A percentile compares a stretch with the other conserved stretches of the same genome.
Evolutionary conservation across 2,113 vertebrate genomes (phyloP).

Genomic region (Equus przewalskii): DNA sequence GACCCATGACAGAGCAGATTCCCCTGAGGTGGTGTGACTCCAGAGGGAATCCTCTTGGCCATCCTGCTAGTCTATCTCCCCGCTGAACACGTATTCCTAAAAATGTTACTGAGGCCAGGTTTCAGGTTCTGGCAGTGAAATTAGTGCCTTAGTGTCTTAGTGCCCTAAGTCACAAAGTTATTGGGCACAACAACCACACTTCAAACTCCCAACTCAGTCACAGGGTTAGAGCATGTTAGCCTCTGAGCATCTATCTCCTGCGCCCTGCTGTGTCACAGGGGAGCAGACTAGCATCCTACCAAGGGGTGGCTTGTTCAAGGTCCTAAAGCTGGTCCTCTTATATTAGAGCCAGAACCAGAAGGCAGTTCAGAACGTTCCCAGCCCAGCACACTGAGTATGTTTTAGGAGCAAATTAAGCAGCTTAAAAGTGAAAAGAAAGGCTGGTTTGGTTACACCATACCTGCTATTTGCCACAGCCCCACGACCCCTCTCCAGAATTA

Average conservation of each 20-base stretch:
- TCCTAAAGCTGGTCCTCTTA: not conserved
- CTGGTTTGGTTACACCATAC: no score
- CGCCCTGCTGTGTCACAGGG: not conserved
- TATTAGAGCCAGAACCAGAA: not conserved
- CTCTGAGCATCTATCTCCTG: not conserved
- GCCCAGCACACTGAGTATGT: not conserved
- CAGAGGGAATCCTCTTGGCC: not conserved
- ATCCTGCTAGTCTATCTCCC: not conserved
- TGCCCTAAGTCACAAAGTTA: not conserved
- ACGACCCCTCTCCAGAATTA: not conserved
- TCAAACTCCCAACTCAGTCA: not conserved
- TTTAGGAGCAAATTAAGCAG: not conserved
- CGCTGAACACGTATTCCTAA: not conserved
- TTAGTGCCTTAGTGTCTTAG: not conserved
- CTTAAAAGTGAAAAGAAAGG: not conserved
- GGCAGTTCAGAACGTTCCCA: not conserved
- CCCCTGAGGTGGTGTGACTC: not conserved
- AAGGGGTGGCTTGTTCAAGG: not conserved
- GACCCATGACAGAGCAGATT: not conserved
- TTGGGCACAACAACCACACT: rapidly evolving
- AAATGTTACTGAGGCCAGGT: no score
- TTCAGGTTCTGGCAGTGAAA: not conserved
- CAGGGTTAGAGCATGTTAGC: rapidly evolving
- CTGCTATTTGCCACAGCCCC: not conserved
- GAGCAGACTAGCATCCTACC: not conserved